Conservation (phyloP, 2,888 invertebrate genomes). For the Stenodema calcarata region DNA sequence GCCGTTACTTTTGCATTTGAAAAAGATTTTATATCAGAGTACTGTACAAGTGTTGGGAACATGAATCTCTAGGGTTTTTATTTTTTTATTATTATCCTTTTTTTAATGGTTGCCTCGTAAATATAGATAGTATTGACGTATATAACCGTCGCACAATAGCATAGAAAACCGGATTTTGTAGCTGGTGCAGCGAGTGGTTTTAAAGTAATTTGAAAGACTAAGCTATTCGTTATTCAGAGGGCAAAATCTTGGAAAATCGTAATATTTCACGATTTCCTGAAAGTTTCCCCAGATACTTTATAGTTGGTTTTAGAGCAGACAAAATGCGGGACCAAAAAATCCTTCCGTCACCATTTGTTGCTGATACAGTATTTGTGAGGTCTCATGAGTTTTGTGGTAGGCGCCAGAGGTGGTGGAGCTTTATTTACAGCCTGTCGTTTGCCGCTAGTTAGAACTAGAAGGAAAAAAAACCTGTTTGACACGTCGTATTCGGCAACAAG, state of each 20-base stretch:
- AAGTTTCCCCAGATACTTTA: too few species aligned
- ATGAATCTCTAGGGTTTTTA: too few species aligned
- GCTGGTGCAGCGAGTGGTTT: too few species aligned
- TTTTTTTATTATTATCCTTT: neutral
- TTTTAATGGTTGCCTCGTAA: too few species aligned
- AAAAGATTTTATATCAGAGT: neutral
- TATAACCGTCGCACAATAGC: too few species aligned
- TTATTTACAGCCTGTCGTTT: slow-evolving; percentile 45
- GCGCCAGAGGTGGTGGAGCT: neutral
- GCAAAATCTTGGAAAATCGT: too few species aligned
- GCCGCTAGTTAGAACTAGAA: slow-evolving; percentile 33
- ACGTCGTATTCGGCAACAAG: slow-evolving; percentile 35
- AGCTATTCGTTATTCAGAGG: too few species aligned
- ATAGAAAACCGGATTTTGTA: too few species aligned
- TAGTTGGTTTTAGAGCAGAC: too few species aligned
- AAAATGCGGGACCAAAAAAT: neutral
- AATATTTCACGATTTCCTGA: too few species aligned
- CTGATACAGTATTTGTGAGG: slow-evolving; percentile 14
- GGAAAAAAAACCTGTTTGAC: slow-evolving; percentile 35
- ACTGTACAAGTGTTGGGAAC: neutral
- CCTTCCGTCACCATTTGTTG: neutral
- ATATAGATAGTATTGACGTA: too few species aligned
- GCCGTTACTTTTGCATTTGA: neutral
- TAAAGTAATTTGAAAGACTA: too few species aligned
- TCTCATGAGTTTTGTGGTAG: neutral